These are phyloP conservation scores for Hybos culiciformis DNA, from an alignment of 2,888 invertebrate species.

Conservation along the genomic window DNA sequence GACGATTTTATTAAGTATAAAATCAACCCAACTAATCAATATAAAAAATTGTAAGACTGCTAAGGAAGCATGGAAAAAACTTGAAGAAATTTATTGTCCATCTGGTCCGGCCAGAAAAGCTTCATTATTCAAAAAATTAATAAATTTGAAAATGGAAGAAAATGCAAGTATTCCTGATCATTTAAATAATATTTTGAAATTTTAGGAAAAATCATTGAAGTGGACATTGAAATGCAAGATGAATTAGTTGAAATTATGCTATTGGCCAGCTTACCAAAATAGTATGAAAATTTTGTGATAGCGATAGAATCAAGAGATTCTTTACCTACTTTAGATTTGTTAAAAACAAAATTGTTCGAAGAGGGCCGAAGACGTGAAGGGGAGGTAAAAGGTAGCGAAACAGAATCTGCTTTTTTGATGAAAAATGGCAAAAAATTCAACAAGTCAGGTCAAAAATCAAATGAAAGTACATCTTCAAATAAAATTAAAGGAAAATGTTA, in stretches of 20 bases:
- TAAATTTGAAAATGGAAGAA: not conserved
- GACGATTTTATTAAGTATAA: not conserved
- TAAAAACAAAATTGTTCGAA: not conserved
- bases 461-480: no score
- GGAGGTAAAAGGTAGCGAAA: not conserved
- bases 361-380: not conserved
- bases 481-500: not conserved
- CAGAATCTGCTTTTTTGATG: not conserved
- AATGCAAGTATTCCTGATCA: not conserved
- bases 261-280: not conserved
- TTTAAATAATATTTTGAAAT: not conserved
- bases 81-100: not conserved
- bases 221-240: not conserved
- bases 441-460: no score
- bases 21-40: not conserved
- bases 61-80: not conserved
- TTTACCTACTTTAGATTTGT: not conserved
- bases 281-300: not conserved
- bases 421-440: no score
- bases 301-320: not conserved
- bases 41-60: not conserved
- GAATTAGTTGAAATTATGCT: not conserved
- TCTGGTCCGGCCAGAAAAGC: not conserved
- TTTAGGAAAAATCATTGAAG: not conserved
- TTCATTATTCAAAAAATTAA: not conserved